Percentiles rank a stretch among this genome's conserved stretches.
These are phyloP conservation scores for Eonycteris spelaea DNA, from an alignment of 2,113 vertebrate species.

Conservation along the genomic window DNA sequence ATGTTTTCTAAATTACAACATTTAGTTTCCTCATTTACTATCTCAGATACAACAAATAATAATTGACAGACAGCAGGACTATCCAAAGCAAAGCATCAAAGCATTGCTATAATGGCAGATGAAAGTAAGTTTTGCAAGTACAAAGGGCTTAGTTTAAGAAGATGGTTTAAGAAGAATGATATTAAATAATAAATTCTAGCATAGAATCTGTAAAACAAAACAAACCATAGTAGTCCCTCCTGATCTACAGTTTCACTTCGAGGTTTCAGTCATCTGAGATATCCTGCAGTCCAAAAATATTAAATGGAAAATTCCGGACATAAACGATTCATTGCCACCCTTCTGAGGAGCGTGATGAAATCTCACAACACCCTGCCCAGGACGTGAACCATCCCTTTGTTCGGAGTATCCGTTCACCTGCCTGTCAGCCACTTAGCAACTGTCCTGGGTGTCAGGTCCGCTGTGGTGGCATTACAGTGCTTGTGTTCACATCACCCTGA, in stretches of 20 bases:
- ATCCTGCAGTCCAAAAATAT: not conserved
- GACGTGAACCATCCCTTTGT: not conserved
- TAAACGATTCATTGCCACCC: not conserved
- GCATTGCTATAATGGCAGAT: not conserved
- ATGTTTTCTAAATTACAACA: not conserved
- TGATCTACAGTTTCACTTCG: not conserved
- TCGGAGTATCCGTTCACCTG: not conserved
- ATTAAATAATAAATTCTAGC: not conserved
- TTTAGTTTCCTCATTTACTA: not conserved
- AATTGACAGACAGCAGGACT: not conserved
- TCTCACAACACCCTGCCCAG: not conserved
- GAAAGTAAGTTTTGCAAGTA: not conserved
- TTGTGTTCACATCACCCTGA: not conserved
- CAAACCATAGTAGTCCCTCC: not conserved
- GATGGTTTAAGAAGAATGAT: not conserved
- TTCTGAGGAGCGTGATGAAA: not conserved
- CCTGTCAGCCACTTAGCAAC: not conserved
- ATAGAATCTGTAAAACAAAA: not conserved
- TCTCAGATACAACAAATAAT: not conserved
- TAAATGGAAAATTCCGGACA: not conserved
- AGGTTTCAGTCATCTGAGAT: not conserved
- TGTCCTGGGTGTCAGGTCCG: not conserved
- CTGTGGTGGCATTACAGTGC: not conserved
- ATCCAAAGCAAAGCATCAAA: slow-evolving; percentile 9
- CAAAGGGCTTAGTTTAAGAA: not conserved